Base-by-base conservation (phyloP, 2,888 invertebrate species). In the Opisthograptis luteolata region DNA sequence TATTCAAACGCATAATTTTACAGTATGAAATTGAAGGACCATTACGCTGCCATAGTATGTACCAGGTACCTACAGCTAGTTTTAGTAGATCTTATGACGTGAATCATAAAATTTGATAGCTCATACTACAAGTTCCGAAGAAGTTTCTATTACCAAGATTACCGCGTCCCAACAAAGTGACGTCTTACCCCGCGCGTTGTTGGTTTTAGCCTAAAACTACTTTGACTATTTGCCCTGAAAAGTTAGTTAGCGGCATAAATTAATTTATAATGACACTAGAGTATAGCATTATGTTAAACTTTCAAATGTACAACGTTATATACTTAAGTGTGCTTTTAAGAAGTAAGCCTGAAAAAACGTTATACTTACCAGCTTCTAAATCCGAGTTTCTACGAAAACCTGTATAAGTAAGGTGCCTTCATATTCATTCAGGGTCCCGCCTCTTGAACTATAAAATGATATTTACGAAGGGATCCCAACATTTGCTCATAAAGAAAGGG, bases 381-480 rank as follows among this genome's bases (percentile, higher is more conserved):
- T 24, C 50, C 35, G 31, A 40, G 35, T 40, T 30, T 30, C 28
- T 13, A 44, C 39, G 28, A 17, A 50, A 28, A 30, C 44, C 34
- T 39, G 40, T 44, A 30, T 41, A 40, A 15, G 44, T 31, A 39
- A 39, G 43, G 35, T 44, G 44, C 40, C 37, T 49, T 49, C 44
- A 45, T 51, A 51, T 51, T 40, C 50, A 50, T 50, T 50, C 50
- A 44, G 40, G 50, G 35, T 39, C 50, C 44, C 40, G 44, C 30
- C 44, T 45, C 50, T 45, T 51, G 50, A 51, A 51, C 50, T 51
- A 51, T 51, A 51, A 50, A 51, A 51, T 51, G 50, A 51, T 51
- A 51, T 51, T 51, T 51, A 51, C 50, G 50, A 44, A 51, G 50
- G 50, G 50, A 51, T 51, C 50, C 50, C 44, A 40, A 51, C 50